A percentile compares a stretch with the other conserved stretches of the same genome.
Evolutionary conservation across 35 echinoderm and acorn worm genomes (phyloP).

Genomic region (Heliocidaris tuberculata): DNA sequence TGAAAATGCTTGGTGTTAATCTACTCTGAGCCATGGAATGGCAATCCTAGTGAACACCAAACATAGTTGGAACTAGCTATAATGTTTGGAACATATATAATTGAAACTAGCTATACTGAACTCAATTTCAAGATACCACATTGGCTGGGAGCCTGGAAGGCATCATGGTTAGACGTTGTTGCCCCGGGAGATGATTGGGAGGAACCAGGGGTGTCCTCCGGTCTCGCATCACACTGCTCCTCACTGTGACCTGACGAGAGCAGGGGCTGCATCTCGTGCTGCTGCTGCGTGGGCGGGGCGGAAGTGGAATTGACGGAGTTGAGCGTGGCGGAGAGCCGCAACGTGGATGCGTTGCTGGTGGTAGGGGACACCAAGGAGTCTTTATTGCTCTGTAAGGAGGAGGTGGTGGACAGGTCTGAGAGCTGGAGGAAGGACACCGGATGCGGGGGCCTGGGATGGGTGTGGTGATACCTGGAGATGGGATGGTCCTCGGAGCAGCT

Average conservation of each 20-base stretch:
- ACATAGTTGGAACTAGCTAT: background rate
- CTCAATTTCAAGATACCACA: constrained; percentile 15
- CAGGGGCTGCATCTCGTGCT: constrained; percentile 31
- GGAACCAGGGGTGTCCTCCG: background rate
- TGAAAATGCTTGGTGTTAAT: background rate
- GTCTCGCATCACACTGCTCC: background rate
- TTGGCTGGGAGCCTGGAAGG: background rate
- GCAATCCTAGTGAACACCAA: background rate
- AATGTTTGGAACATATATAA: no score
- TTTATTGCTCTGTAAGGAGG: background rate
- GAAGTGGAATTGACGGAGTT: background rate
- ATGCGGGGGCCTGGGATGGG: background rate
- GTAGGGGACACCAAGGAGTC: background rate
- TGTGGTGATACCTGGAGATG: background rate
- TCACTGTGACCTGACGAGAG: background rate
- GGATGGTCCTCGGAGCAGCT: constrained; percentile 16
- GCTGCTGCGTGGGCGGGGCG: background rate
- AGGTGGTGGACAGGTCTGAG: background rate
- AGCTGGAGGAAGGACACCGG: constrained; percentile 10
- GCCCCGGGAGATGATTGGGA: background rate
- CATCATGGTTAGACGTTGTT: background rate
- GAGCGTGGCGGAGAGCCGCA: background rate
- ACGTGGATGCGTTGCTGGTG: constrained; percentile 20
- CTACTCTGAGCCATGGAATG: background rate
- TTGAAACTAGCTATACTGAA: constrained; percentile 18